phyloP scores from a whole-genome alignment of 2,797 vertebrate genomes.

The Hybognathus amarus region DNA sequence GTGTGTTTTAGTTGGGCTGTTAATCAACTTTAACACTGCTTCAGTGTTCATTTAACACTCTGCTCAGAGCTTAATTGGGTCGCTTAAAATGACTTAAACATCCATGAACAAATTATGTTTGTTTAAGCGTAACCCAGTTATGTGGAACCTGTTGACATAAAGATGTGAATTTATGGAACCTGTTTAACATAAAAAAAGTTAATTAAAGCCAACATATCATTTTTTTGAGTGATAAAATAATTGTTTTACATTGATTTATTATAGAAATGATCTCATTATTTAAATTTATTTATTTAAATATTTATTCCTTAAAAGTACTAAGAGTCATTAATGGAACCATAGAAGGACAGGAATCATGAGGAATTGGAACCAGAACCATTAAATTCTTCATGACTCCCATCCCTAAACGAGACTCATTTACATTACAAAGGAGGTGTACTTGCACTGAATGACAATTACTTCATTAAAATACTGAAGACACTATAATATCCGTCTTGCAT shows the following conservation, averaged over 20 bases:
- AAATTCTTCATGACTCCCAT: neutral
- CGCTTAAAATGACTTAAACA: too few relatives aligned
- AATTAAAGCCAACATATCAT: too few relatives aligned
- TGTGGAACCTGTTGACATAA: too few relatives aligned
- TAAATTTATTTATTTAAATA: neutral
- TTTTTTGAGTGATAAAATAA: too few relatives aligned
- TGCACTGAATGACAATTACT: conserved; percentile 12
- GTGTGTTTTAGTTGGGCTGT: too few relatives aligned
- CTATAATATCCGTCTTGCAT: neutral
- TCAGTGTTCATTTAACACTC: too few relatives aligned
- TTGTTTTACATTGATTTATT: neutral
- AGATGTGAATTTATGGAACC: too few relatives aligned
- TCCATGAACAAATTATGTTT: too few relatives aligned
- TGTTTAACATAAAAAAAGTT: too few relatives aligned
- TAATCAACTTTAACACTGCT: too few relatives aligned
- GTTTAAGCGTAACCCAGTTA: too few relatives aligned
- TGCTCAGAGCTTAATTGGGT: too few relatives aligned
- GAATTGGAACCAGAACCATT: neutral
- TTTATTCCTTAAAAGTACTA: neutral
- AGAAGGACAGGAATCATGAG: neutral
- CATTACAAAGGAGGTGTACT: neutral
- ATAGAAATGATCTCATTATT: neutral
- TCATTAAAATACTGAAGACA: neutral
- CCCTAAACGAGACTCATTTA: neutral
- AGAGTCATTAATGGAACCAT: neutral